A percentile compares a stretch with the other conserved stretches of the same genome.
Conservation (phyloP, 2,888 invertebrate genomes). For the Neoascia interrupta region DNA sequence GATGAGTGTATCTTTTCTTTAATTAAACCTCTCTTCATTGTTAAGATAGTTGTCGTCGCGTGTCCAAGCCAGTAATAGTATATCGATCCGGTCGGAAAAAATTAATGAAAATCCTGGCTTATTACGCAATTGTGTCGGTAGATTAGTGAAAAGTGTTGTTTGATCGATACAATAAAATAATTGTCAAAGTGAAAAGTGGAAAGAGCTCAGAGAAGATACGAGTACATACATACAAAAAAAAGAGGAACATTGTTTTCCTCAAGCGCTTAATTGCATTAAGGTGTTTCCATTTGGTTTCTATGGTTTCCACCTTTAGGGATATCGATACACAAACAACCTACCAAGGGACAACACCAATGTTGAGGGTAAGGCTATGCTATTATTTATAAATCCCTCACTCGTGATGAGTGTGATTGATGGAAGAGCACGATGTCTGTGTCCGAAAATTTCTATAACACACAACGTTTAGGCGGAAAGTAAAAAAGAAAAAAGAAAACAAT, state of each 20-base stretch:
- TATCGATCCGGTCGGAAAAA: slow-evolving; percentile 20
- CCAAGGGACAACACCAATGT: neutral
- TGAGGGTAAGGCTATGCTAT: slow-evolving; percentile 12
- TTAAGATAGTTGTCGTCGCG: slow-evolving; percentile 33
- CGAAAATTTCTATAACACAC: neutral
- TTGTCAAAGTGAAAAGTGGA: slow-evolving; percentile 1
- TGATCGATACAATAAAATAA: slow-evolving; percentile 49
- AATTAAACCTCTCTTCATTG: slow-evolving; percentile 18
- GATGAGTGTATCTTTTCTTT: slow-evolving; percentile 1
- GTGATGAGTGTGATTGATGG: neutral
- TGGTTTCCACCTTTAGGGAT: slow-evolving; percentile 28
- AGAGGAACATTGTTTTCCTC: neutral
- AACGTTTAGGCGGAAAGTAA: too few relatives aligned
- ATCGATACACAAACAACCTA: neutral
- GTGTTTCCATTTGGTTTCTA: too few relatives aligned
- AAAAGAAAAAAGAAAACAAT: too few relatives aligned
- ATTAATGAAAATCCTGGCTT: slow-evolving; percentile 7
- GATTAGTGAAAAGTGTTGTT: slow-evolving; percentile 25
- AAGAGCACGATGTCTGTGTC: too few relatives aligned
- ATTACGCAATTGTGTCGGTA: slow-evolving; percentile 26
- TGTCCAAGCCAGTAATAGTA: slow-evolving; percentile 3
- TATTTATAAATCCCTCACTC: neutral
- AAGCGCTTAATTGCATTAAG: too few relatives aligned
- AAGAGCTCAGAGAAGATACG: too few relatives aligned
- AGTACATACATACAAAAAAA: too few relatives aligned